These are phyloP conservation scores for Morbakka virulenta DNA, from an alignment of 30 jellyfish, hydroid and myxozoan species.

Conservation along the genomic window DNA sequence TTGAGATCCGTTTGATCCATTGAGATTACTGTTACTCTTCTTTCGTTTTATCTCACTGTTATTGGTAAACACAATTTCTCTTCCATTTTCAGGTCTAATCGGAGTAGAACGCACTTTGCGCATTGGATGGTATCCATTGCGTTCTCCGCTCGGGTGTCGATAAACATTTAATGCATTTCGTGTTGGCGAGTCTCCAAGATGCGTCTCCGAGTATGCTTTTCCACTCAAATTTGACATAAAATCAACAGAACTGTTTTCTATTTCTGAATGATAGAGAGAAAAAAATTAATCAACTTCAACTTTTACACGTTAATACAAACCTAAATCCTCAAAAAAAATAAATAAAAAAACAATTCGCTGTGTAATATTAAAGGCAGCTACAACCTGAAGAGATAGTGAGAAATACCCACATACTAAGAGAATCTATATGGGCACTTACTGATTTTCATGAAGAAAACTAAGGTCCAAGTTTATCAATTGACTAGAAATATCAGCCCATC, in stretches of 20 bases:
- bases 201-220: conserved; percentile 69
- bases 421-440: no score
- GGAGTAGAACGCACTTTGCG: conserved; percentile 79
- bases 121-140: conserved; percentile 69
- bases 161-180: not conserved
- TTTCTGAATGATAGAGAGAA: conserved; percentile 36
- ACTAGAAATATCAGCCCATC: no score
- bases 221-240: conserved; percentile 69
- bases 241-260: conserved; percentile 54
- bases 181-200: conserved; percentile 23
- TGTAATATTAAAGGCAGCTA: no score
- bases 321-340: no score
- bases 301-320: no score
- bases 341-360: no score
- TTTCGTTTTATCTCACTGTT: not conserved
- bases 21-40: not conserved
- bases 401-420: no score
- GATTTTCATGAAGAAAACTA: no score
- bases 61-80: not conserved
- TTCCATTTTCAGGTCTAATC: conserved; percentile 17
- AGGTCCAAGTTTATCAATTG: no score
- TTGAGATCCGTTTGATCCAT: conserved; percentile 6
- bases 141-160: conserved; percentile 10
- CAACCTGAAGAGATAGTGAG: no score
- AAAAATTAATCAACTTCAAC: not conserved